Conservation (phyloP, 2,797 vertebrate genomes). For the Lacerta viridis region DNA sequence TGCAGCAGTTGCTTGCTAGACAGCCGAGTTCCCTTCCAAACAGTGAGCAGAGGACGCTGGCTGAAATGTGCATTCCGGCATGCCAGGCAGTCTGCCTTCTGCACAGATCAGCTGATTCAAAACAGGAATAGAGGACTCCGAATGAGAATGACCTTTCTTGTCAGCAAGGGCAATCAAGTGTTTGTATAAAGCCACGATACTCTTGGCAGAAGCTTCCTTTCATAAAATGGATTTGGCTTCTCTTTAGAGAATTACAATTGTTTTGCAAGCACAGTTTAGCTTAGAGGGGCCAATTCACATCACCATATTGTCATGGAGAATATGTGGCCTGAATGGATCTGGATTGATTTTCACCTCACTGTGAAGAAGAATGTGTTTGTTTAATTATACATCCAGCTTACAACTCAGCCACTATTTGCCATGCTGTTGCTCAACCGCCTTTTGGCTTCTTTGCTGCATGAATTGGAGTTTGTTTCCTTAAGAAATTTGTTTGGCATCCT, state of each 20-base stretch:
- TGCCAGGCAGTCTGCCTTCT: slow-evolving; percentile 34
- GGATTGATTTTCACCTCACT: background rate
- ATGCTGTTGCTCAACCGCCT: background rate
- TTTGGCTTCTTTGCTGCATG: background rate
- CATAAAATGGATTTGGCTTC: slow-evolving; percentile 35
- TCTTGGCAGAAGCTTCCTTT: slow-evolving; percentile 36
- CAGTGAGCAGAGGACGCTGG: slow-evolving; percentile 10
- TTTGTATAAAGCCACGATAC: slow-evolving; percentile 18
- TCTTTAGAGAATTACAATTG: slow-evolving; percentile 24
- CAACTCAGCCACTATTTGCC: background rate
- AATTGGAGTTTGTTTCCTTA: background rate
- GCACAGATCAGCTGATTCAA: slow-evolving; percentile 38
- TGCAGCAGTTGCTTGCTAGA: slow-evolving; percentile 4
- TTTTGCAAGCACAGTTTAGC: slow-evolving; percentile 27
- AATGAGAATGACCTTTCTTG: slow-evolving; percentile 43
- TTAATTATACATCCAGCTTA: background rate
- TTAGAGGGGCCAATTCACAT: background rate
- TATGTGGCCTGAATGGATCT: slow-evolving; percentile 1
- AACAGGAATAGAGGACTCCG: slow-evolving; percentile 42
- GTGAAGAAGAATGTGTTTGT: background rate
- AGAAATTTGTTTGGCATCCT: background rate
- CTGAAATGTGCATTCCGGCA: slow-evolving; percentile 25
- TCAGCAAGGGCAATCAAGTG: slow-evolving; percentile 43
- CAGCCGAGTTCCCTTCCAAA: background rate
- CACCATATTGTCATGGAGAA: slow-evolving; percentile 4